A percentile compares a stretch with the other conserved stretches of the same genome.
Evolutionary conservation across 2,113 vertebrate species (phyloP).

Genomic region (Talpa occidentalis): DNA sequence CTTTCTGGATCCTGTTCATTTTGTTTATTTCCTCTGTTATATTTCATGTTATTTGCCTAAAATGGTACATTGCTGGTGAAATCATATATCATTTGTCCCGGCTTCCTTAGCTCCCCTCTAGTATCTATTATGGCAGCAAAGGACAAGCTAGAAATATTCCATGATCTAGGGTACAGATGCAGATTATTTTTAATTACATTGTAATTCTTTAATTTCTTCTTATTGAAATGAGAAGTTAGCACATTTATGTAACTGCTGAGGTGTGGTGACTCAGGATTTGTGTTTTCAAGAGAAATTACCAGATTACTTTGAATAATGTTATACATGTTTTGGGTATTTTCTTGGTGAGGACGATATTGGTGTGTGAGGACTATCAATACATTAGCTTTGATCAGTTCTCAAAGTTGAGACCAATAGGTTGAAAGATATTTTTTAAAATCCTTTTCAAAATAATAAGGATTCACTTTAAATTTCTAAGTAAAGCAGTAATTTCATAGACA

Average conservation of each 20-base stretch:
- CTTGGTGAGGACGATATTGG: not conserved
- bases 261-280: not conserved
- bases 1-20: not conserved
- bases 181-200: conserved; percentile 1
- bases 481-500: conserved; percentile 30
- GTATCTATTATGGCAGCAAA: not conserved
- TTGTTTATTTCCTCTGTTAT: not conserved
- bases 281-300: conserved; percentile 38
- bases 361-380: not conserved
- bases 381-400: not conserved
- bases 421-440: conserved; percentile 20
- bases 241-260: not conserved
- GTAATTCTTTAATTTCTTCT: conserved; percentile 9
- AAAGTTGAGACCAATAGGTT: not conserved
- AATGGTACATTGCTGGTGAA: not conserved
- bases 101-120: not conserved
- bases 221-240: not conserved
- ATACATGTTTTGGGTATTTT: not conserved
- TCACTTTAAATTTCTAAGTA: conserved; percentile 6
- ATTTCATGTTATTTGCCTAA: conserved; percentile 28
- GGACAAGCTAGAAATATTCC: not conserved
- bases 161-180: not conserved
- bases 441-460: not conserved
- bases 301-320: not conserved
- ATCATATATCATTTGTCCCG: not conserved